Evolutionary conservation across 2,797 vertebrate genomes (phyloP), one percentile per base, ranked within the genome.

Genomic region (Ctenosaura bakeri): DNA sequence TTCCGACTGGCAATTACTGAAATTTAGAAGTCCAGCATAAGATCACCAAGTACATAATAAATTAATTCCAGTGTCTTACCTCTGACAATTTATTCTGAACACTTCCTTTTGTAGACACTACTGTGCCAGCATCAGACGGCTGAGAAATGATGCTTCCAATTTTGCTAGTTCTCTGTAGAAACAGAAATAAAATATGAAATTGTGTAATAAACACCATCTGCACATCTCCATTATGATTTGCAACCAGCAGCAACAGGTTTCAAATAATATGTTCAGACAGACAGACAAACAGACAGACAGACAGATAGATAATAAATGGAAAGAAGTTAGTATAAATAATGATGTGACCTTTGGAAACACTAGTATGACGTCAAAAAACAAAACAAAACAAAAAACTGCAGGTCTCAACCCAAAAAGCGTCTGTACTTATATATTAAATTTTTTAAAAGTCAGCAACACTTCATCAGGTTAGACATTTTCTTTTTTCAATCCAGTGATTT

Each of bases 111-210:
- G 26, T 1, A 78, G 86, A 71, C 20, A 76, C 46, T 9, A 4
- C 9, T 52, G 56, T 4, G 42, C 38, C 32, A 42, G 10, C 38
- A 69, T 71, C 73, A 82, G 81, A 89, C 18, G 20, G 5, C 42
- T 85, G 22, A 26, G 59, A n/a, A 66, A 74, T 2, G 29, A 24
- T 38, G 46, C 86, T 83, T 81, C 71, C 87, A 86, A 9, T 83
- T 56, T 82, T 92, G 64, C 35, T 35, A 59, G 50, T 16, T 35
- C 24, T 35, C 92, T 94, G 14, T 42, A 89, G 62, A 82, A 90
- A 79, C 13, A 92, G 26, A 88, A 52, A 82, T 38, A 82, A 84
- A 77, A 84, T 18, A 90, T 4, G 9, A 56, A 56, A 35, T 56
- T 29, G 18, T 71, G 29, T 29, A 8, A 52, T 78, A 78, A 56